These are phyloP conservation scores for Nudaria mundana DNA, from an alignment of 2,888 invertebrate species.

Conservation along the genomic window DNA sequence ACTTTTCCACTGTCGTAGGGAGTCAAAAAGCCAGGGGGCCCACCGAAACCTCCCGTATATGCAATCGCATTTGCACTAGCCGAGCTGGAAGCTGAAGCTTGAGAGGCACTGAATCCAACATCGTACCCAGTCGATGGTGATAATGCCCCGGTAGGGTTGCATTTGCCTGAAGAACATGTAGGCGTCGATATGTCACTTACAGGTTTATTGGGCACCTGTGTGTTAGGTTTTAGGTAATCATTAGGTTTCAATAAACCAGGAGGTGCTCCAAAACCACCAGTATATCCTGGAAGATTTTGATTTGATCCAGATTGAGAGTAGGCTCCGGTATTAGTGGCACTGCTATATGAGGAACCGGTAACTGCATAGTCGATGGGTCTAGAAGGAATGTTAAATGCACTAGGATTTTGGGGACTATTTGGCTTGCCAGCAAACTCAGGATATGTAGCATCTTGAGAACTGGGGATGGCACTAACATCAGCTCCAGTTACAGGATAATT, in stretches of 20 bases:
- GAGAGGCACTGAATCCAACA: slow-evolving; percentile 14
- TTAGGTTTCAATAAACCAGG: slow-evolving; percentile 53
- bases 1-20: slow-evolving; percentile 58
- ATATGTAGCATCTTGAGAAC: slow-evolving; percentile 6
- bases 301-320: slow-evolving; percentile 8
- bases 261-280: slow-evolving; percentile 50
- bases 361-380: slow-evolving; percentile 46
- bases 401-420: slow-evolving; percentile 10
- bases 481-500: neutral
- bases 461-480: slow-evolving; percentile 2
- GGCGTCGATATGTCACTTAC: neutral
- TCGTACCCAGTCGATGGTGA: slow-evolving; percentile 11
- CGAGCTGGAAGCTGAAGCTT: slow-evolving; percentile 33
- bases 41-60: slow-evolving; percentile 70
- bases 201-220: slow-evolving; percentile 10
- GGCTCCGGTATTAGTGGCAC: slow-evolving; percentile 2
- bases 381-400: slow-evolving; percentile 11
- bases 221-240: slow-evolving; percentile 27
- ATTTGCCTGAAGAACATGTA: slow-evolving; percentile 33
- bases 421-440: slow-evolving; percentile 4
- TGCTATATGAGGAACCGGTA: slow-evolving; percentile 16
- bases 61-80: slow-evolving; percentile 48
- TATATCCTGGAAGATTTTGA: slow-evolving; percentile 29
- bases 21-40: slow-evolving; percentile 65
- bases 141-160: slow-evolving; percentile 16